Base-by-base conservation (phyloP, 2,888 invertebrate genomes). In the Corythucha ciliata region DNA sequence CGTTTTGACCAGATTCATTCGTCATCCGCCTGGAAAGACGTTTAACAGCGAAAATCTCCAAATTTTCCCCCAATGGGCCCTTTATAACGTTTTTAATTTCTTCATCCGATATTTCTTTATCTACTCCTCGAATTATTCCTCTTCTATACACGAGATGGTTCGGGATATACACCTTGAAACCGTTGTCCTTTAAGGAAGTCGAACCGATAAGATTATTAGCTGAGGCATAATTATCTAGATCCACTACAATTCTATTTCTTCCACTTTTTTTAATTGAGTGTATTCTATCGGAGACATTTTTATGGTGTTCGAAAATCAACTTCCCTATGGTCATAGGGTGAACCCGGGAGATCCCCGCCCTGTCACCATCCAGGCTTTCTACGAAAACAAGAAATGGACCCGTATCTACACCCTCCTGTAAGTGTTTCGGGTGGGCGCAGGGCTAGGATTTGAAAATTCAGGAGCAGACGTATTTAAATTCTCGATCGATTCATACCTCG, bases 211-310 rank as follows among this genome's bases (percentile, higher is more conserved):
- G 20, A 21, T 37, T 37, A 14, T 37, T 37, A 22, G 37, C 37
- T 14, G 37, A 37, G 22, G 24, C 24, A 20, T 37, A 37, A 20
- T 37, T 37, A 14, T 3, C 20, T 2, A 37, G n/a, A 22, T 37
- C 37, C 10, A 37, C 24, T 20, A 5, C 12, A 12, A 37, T 5
- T 37, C 20, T 37, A 20, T 37, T 37, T 37, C 20, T 21, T 10
- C 37, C 37, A 12, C 21, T 37, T 37, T 37, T 37, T 12, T 37
- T 18, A 37, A 37, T 37, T n/a, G 20, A 37, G n/a, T n/a, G n/a
- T n/a, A n/a, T n/a, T n/a, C n/a, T n/a, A n/a, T n/a, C n/a, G n/a
- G n/a, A n/a, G n/a, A n/a, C n/a, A n/a, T n/a, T n/a, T n/a, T n/a
- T n/a, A n/a, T n/a, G n/a, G n/a, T n/a, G n/a, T n/a, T n/a, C n/a